phyloP scores from a whole-genome alignment of 1,140 invertebrate species.

The Zaprionus gabonicus region DNA sequence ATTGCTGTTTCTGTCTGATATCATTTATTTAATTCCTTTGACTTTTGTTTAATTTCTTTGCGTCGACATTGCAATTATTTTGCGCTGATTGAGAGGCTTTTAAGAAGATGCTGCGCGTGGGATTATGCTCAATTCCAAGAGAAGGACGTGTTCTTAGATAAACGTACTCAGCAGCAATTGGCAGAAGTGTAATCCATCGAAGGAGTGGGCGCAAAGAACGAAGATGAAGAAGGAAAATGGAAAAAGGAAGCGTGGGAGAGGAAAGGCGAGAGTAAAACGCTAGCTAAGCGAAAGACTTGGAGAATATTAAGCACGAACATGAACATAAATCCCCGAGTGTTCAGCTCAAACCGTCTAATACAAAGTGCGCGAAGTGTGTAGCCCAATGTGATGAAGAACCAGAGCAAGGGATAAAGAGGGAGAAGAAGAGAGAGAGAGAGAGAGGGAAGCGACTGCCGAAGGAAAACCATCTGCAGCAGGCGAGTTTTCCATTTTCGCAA shows the following conservation, averaged over 20 bases:
- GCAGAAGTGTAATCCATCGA: slow-evolving; percentile 32
- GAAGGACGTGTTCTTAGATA: slow-evolving; percentile 6
- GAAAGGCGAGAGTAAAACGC: slow-evolving; percentile 2
- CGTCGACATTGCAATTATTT: background rate
- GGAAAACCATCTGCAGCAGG: slow-evolving; percentile 48
- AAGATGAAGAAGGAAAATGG: too few species aligned
- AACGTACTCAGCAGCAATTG: slow-evolving; percentile 17
- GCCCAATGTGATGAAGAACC: slow-evolving; percentile 19
- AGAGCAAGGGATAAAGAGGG: background rate
- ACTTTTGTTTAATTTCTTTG: background rate
- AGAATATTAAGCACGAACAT: slow-evolving; percentile 38
- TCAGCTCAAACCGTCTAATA: slow-evolving; percentile 21
- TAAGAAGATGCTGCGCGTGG: background rate
- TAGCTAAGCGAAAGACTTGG: slow-evolving; percentile 24
- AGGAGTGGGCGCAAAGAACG: background rate
- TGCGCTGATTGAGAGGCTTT: slow-evolving; percentile 3
- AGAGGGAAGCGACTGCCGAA: slow-evolving; percentile 15
- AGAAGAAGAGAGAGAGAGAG: background rate
- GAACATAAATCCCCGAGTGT: slow-evolving; percentile 43
- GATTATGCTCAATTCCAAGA: background rate
- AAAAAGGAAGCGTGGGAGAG: background rate
- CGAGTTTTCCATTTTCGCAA: slow-evolving; percentile 61
- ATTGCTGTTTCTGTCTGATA: background rate
- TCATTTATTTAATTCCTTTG: background rate
- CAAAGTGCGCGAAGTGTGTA: slow-evolving; percentile 6